Evolutionary conservation across 2,888 invertebrate species (phyloP).

Genomic region (Brachyptera risi): DNA sequence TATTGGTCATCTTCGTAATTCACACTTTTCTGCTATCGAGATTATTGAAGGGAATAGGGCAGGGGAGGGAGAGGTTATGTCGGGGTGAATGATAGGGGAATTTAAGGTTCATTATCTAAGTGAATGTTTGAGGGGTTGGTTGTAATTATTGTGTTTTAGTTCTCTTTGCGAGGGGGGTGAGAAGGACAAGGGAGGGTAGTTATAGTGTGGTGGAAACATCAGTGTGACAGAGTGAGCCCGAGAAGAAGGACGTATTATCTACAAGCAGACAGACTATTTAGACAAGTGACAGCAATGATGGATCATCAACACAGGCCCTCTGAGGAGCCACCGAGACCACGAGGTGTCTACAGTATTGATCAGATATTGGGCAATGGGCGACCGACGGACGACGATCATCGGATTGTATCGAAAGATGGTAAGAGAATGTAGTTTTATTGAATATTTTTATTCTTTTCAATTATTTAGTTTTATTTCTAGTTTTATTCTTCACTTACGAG

Average conservation of each 20-base stretch:
- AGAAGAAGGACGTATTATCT: slow-evolving; percentile 1
- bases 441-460: no score
- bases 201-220: neutral
- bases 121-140: slow-evolving; percentile 28
- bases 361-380: slow-evolving; percentile 45
- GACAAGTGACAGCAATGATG: slow-evolving; percentile 21
- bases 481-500: no score
- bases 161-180: slow-evolving; percentile 19
- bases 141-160: no score
- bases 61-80: slow-evolving; percentile 4
- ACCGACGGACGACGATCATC: slow-evolving; percentile 7
- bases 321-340: slow-evolving; percentile 38
- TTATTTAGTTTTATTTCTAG: no score
- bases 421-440: neutral
- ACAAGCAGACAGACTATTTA: neutral
- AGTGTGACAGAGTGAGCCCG: slow-evolving; percentile 22
- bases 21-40: slow-evolving; percentile 15
- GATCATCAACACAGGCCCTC: slow-evolving; percentile 23
- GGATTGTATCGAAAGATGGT: slow-evolving; percentile 26
- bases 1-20: slow-evolving; percentile 21
- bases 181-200: slow-evolving; percentile 4
- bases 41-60: slow-evolving; percentile 9
- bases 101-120: slow-evolving; percentile 33
- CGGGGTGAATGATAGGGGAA: slow-evolving; percentile 30
- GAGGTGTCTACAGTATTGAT: slow-evolving; percentile 47